Conservation (phyloP, 2,113 vertebrate species). For the Rhabdomys dilectus region DNA sequence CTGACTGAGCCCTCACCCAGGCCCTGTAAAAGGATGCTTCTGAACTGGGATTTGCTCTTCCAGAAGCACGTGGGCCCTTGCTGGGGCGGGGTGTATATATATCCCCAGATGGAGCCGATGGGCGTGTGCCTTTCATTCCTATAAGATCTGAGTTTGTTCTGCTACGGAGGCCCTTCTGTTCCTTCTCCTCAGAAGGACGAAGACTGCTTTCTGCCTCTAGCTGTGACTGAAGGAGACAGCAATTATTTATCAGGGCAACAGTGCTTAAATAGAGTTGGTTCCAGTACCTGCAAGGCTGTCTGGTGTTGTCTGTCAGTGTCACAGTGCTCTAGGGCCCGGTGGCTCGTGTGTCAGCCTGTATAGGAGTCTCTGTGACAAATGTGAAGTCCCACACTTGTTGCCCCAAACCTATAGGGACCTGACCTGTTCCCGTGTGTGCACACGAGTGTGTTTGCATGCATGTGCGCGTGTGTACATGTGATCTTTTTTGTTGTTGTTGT, state of each 20-base stretch:
- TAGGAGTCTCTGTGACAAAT: not conserved
- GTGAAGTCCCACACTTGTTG: not conserved
- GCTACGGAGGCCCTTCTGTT: not conserved
- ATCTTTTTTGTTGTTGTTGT: not conserved
- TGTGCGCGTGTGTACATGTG: not conserved
- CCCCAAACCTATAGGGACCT: not conserved
- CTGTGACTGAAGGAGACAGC: not conserved
- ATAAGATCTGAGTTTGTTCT: not conserved
- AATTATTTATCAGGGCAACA: not conserved
- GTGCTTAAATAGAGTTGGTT: accelerated
- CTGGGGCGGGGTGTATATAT: not conserved
- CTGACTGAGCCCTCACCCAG: not conserved
- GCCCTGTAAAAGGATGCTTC: not conserved
- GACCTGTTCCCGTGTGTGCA: not conserved
- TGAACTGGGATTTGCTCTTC: not conserved
- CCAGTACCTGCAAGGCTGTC: not conserved
- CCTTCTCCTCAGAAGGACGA: not conserved
- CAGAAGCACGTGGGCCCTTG: not conserved
- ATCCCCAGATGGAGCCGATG: not conserved
- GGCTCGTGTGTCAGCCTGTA: not conserved
- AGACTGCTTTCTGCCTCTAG: not conserved
- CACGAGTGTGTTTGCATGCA: not conserved
- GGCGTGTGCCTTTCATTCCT: not conserved
- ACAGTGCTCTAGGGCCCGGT: not conserved
- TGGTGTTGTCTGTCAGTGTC: not conserved